These are phyloP conservation scores for Lepidurus apus DNA, from an alignment of 1,140 invertebrate species.

Conservation along the genomic window DNA sequence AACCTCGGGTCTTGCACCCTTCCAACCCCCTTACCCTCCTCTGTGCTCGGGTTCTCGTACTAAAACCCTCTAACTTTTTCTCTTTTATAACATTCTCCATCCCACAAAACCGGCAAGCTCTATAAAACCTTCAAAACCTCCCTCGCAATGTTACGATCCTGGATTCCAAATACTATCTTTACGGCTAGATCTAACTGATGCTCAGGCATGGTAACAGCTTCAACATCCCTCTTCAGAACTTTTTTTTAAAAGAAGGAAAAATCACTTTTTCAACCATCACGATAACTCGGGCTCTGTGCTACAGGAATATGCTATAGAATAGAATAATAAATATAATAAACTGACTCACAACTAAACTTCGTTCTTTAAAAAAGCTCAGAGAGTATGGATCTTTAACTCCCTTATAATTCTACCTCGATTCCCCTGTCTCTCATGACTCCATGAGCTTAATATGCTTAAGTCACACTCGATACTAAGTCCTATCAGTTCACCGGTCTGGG, in stretches of 20 bases:
- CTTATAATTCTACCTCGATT: neutral
- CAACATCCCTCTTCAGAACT: neutral
- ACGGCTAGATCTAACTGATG: neutral
- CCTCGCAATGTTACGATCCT: constrained; percentile 8
- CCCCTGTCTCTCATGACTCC: neutral
- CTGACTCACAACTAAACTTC: no score
- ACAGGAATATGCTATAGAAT: constrained; percentile 5
- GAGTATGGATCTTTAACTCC: no score
- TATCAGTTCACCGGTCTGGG: neutral
- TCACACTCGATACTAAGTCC: neutral
- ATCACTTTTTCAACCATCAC: neutral
- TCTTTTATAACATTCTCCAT: constrained; percentile 16
- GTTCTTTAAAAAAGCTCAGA: no score
- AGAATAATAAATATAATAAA: neutral
- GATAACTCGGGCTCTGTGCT: neutral
- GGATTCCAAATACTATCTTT: constrained; percentile 7
- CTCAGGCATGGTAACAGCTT: neutral
- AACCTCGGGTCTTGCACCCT: constrained; percentile 1
- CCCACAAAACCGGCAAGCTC: constrained; percentile 9
- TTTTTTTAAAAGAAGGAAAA: neutral
- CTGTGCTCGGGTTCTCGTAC: neutral
- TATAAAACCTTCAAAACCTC: constrained; percentile 1
- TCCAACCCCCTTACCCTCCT: neutral
- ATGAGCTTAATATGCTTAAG: neutral
- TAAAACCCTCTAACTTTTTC: constrained; percentile 19